Evolutionary conservation across 2,113 vertebrate species (phyloP).

Genomic region (Ariopsis seemanni): DNA sequence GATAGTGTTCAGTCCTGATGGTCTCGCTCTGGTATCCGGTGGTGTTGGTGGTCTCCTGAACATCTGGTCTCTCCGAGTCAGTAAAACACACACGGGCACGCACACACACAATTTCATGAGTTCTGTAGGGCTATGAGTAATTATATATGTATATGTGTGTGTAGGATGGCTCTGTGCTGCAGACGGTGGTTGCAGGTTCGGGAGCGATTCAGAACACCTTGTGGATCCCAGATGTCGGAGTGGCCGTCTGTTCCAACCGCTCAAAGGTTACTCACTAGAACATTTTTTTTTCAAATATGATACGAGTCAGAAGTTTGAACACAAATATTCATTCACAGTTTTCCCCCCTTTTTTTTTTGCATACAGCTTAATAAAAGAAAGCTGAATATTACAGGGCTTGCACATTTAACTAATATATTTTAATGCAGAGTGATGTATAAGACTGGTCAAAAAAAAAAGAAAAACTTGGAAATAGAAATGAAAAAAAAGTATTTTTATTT

Average conservation of each 20-base stretch:
- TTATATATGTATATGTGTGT: slow-evolving; percentile 22
- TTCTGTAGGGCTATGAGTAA: slow-evolving; percentile 51
- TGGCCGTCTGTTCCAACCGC: slow-evolving; percentile 94
- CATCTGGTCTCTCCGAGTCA: slow-evolving; percentile 95
- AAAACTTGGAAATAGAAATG: not conserved
- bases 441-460: no score
- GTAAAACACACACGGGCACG: slow-evolving; percentile 37
- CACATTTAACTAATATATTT: not conserved
- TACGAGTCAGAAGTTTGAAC: not conserved
- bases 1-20: slow-evolving; percentile 89
- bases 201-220: slow-evolving; percentile 91
- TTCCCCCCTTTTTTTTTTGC: not conserved
- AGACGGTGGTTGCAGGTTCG: slow-evolving; percentile 91
- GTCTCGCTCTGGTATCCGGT: slow-evolving; percentile 87
- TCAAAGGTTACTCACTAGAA: slow-evolving; percentile 82
- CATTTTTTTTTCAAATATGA: not conserved
- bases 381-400: not conserved
- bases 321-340: not conserved
- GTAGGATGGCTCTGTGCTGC: slow-evolving; percentile 92
- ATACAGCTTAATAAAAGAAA: not conserved
- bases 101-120: not conserved
- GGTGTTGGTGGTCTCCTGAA: slow-evolving; percentile 95
- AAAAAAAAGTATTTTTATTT: not conserved
- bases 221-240: slow-evolving; percentile 96
- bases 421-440: not conserved